phyloP scores from a whole-genome alignment of 2,113 vertebrate genomes.

The Macroglossus sobrinus region DNA sequence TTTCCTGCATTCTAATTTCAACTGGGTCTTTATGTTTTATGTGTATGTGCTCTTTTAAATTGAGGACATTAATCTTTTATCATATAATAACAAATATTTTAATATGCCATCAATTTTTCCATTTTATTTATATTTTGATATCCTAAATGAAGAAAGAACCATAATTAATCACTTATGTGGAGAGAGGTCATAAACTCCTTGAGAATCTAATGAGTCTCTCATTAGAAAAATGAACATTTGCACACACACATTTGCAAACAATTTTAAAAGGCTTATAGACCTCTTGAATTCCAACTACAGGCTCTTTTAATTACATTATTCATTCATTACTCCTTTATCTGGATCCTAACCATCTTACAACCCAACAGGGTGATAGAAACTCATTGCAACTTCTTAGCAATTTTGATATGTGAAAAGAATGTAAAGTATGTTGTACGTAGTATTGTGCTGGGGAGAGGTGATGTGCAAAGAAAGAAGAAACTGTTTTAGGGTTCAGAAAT shows the following conservation, averaged over 20 bases:
- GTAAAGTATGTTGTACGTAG: background rate
- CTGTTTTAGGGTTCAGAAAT: background rate
- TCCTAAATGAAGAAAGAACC: background rate
- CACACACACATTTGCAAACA: background rate
- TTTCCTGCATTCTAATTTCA: slow-evolving; percentile 1
- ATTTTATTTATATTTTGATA: slow-evolving; percentile 9
- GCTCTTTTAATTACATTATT: background rate
- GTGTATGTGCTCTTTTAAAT: background rate
- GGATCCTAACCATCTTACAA: background rate
- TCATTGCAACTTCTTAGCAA: background rate
- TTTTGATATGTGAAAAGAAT: background rate
- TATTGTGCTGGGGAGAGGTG: background rate
- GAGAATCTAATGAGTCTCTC: background rate
- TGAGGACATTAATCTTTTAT: background rate
- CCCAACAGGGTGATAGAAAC: background rate
- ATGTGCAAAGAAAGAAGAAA: background rate
- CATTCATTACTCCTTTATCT: background rate
- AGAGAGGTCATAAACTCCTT: background rate
- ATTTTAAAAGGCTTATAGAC: background rate
- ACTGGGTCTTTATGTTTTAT: background rate
- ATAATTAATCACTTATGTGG: background rate
- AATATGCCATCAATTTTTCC: background rate
- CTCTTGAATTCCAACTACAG: background rate
- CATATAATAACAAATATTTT: background rate
- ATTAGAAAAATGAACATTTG: background rate